These are phyloP conservation scores for Dermolepida albohirtum DNA, from an alignment of 2,888 invertebrate species.

Conservation along the genomic window DNA sequence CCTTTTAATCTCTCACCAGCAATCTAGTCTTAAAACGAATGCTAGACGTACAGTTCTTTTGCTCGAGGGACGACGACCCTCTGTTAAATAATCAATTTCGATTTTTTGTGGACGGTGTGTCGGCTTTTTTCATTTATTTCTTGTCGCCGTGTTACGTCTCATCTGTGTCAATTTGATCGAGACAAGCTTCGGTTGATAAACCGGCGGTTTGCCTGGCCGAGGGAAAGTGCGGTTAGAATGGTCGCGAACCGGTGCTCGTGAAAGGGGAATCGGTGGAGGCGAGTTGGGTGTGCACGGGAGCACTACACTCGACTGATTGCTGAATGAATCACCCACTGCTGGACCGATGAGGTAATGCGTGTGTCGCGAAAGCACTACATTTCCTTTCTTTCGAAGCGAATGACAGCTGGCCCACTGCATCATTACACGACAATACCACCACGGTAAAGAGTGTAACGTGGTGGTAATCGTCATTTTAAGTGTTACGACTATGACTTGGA, in stretches of 20 bases:
- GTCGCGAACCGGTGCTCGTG: not conserved
- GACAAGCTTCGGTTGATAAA: conserved; percentile 12
- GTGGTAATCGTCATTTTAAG: too few species aligned
- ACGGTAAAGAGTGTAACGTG: not conserved
- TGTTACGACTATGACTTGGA: too few species aligned
- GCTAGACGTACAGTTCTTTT: conserved; percentile 2
- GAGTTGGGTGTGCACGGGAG: not conserved
- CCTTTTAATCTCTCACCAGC: not conserved
- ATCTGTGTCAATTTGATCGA: conserved; percentile 22
- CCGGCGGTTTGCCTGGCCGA: conserved; percentile 1
- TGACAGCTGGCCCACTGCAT: conserved; percentile 31
- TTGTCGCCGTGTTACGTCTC: conserved; percentile 11
- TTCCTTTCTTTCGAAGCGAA: conserved; percentile 20
- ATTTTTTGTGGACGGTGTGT: conserved; percentile 6
- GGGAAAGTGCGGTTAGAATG: not conserved
- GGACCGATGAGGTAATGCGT: conserved; percentile 33
- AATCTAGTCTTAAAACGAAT: not conserved
- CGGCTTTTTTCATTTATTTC: conserved; percentile 14
- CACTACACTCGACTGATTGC: conserved; percentile 17
- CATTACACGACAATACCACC: conserved; percentile 20
- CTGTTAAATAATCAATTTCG: conserved; percentile 29
- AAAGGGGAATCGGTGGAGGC: not conserved
- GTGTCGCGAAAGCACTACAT: conserved; percentile 19
- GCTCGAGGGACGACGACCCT: conserved; percentile 6
- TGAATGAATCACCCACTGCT: conserved; percentile 34